Conservation (phyloP, 2,888 invertebrate species). For the Lysandra coridon region DNA sequence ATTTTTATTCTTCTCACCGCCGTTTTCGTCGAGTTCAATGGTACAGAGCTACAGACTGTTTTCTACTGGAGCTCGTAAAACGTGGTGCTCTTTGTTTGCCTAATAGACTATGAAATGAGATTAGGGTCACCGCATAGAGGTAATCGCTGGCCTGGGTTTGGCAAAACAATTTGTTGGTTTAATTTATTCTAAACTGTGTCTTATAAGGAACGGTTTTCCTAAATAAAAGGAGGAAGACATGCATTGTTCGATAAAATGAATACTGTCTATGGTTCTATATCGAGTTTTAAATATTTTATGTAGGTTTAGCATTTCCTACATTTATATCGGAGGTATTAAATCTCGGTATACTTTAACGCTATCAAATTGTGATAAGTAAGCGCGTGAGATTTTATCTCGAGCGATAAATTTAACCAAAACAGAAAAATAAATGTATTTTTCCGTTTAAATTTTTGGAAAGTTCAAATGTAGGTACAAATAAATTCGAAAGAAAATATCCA, state of each 20-base stretch:
- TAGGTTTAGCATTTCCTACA: neutral
- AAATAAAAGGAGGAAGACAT: neutral
- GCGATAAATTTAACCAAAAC: neutral
- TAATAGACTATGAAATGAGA: constrained; percentile 33
- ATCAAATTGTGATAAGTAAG: constrained; percentile 11
- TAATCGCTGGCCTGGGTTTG: constrained; percentile 9
- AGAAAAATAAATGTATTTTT: neutral
- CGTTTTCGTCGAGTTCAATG: constrained; percentile 52
- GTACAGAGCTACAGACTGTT: constrained; percentile 39
- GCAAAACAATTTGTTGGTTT: constrained; percentile 11
- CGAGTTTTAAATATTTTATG: neutral
- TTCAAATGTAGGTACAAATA: neutral
- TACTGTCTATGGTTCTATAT: neutral
- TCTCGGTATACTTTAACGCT: neutral
- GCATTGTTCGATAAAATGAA: neutral
- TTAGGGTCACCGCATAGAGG: constrained; percentile 25
- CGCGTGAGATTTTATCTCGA: constrained; percentile 10
- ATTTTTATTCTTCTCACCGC: constrained; percentile 52
- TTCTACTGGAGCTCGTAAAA: constrained; percentile 41
- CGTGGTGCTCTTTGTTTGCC: constrained; percentile 36
- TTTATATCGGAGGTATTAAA: neutral
- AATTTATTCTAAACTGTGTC: neutral
- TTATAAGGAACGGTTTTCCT: neutral
- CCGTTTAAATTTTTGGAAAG: neutral
- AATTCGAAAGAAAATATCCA: neutral